These are phyloP conservation scores for Blennius ocellaris DNA, from an alignment of 2,113 vertebrate species.

Conservation along the genomic window DNA sequence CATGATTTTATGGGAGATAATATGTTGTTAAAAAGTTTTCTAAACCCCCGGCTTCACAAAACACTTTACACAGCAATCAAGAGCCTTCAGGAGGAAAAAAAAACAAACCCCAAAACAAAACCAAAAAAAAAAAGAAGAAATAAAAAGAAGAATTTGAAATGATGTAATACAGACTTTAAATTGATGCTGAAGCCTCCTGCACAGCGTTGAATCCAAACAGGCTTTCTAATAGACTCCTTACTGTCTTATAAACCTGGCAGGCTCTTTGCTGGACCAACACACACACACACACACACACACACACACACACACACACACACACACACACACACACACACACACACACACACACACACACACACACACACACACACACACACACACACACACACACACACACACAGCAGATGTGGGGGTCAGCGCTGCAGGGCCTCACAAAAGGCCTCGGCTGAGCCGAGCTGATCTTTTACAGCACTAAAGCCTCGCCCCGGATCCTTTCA, in stretches of 20 bases:
- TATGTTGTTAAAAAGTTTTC: constrained; percentile 12
- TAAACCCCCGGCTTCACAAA: not conserved
- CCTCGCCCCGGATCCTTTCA: constrained; percentile 33
- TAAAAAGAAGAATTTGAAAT: constrained; percentile 29
- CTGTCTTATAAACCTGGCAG: constrained; percentile 39
- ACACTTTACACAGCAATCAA: not conserved
- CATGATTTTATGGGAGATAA: constrained; percentile 19
- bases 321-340: constrained; percentile 13
- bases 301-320: constrained; percentile 14
- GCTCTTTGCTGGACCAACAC: constrained; percentile 32
- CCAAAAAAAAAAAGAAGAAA: constrained; percentile 1
- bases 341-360: constrained; percentile 21
- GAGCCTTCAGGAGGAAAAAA: no score
- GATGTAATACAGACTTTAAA: constrained; percentile 19
- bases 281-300: not conserved
- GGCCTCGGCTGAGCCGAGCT: constrained; percentile 46
- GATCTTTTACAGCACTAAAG: constrained; percentile 43
- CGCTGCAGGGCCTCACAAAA: constrained; percentile 55
- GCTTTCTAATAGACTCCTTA: constrained; percentile 40
- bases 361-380: not conserved
- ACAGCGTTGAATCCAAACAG: constrained; percentile 20
- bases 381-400: constrained; percentile 21
- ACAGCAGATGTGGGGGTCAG: constrained; percentile 70
- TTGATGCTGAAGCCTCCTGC: constrained; percentile 13
- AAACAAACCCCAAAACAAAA: no score